phyloP scores from a whole-genome alignment of 1,140 invertebrate genomes.

The Chelonus insularis region DNA sequence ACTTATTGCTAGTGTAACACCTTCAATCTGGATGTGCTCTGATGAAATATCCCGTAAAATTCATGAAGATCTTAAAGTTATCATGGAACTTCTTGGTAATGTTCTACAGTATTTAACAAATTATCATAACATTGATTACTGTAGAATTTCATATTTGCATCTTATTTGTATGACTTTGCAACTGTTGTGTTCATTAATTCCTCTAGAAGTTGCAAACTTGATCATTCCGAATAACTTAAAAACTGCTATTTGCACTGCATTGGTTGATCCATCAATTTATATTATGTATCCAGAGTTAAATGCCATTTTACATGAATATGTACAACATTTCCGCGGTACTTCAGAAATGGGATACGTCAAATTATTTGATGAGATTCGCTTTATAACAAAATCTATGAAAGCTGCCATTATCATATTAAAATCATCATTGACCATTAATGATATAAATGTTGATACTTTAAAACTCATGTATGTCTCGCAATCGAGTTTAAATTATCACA shows the following conservation, averaged over 20 bases:
- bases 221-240: slow-evolving; percentile 46
- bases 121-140: slow-evolving; percentile 40
- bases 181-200: slow-evolving; percentile 45
- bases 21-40: slow-evolving; percentile 48
- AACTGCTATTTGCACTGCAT: slow-evolving; percentile 36
- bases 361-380: slow-evolving; percentile 45
- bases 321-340: slow-evolving; percentile 41
- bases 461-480: slow-evolving; percentile 43
- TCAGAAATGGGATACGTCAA: slow-evolving; percentile 36
- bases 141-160: slow-evolving; percentile 46
- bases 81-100: slow-evolving; percentile 45
- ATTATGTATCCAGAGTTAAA: slow-evolving; percentile 44
- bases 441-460: slow-evolving; percentile 33
- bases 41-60: slow-evolving; percentile 43
- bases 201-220: slow-evolving; percentile 46
- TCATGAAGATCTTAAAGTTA: slow-evolving; percentile 42
- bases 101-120: slow-evolving; percentile 43
- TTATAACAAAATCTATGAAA: slow-evolving; percentile 45
- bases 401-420: slow-evolving; percentile 46
- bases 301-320: slow-evolving; percentile 43
- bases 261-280: slow-evolving; percentile 51
- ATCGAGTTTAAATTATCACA: slow-evolving; percentile 46
- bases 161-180: slow-evolving; percentile 42
- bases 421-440: slow-evolving; percentile 8
- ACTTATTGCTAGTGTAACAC: slow-evolving; percentile 43